Percentiles rank a stretch among this genome's conserved stretches.
These are phyloP conservation scores for Toxotes chatareus DNA, from an alignment of 2,113 vertebrate genomes.

Conservation along the genomic window DNA sequence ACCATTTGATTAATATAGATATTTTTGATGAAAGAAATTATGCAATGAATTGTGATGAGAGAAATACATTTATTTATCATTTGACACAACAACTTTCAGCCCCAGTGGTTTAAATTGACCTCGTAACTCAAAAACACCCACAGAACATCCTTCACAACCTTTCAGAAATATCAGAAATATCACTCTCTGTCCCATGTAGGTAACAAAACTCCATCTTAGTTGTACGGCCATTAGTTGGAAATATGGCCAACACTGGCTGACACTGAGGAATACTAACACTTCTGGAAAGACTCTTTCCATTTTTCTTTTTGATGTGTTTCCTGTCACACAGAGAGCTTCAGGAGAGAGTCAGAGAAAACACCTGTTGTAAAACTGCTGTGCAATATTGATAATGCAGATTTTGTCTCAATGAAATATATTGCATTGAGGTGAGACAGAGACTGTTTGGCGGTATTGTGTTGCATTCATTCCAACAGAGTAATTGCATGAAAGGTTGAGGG, in stretches of 20 bases:
- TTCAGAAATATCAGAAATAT: conserved; percentile 16
- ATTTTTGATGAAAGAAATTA: background rate
- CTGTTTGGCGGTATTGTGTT: conserved; percentile 14
- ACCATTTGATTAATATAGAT: background rate
- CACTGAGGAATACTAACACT: conserved; percentile 15
- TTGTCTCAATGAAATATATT: conserved; percentile 27
- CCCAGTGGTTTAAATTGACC: background rate
- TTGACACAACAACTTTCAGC: background rate
- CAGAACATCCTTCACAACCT: conserved; percentile 2
- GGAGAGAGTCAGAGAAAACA: conserved; percentile 9
- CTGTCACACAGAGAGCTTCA: background rate
- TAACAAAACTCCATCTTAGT: conserved; percentile 15
- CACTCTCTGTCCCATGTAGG: background rate
- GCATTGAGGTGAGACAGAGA: conserved; percentile 20
- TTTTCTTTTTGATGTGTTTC: conserved; percentile 37
- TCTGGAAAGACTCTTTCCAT: conserved; percentile 1
- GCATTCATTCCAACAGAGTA: conserved; percentile 18
- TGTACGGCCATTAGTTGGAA: background rate
- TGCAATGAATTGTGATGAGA: background rate
- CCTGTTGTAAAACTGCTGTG: background rate
- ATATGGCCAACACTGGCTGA: conserved; percentile 17
- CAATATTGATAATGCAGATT: conserved; percentile 16
- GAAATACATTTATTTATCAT: conserved; percentile 7
- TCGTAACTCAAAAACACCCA: background rate
- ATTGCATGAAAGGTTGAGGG: conserved; percentile 9